Conservation (phyloP, 2,797 vertebrate genomes). For the Mormyrus proboscirostris region DNA sequence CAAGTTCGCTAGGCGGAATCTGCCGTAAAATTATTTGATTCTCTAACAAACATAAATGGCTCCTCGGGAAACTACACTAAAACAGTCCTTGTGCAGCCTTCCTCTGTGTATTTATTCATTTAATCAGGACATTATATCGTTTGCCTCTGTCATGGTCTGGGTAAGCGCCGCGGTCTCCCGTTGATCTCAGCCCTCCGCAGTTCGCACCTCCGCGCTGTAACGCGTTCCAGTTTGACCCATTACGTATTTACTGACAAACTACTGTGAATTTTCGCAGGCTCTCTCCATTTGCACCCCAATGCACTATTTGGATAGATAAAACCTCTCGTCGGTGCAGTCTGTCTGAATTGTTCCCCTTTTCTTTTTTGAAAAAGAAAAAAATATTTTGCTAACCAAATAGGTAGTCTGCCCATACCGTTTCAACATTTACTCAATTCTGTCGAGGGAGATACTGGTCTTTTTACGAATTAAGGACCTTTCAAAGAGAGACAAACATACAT, state of each 20-base stretch:
- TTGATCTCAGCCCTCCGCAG: not conserved
- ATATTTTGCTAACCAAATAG: conserved; percentile 37
- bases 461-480: conserved; percentile 8
- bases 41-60: not conserved
- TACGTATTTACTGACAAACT: conserved; percentile 64
- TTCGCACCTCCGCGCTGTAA: conserved; percentile 22
- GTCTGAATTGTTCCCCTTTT: conserved; percentile 41
- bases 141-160: not conserved
- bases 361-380: conserved; percentile 27
- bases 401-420: conserved; percentile 15
- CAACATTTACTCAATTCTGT: conserved; percentile 31
- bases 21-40: conserved; percentile 2
- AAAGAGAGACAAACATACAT: conserved; percentile 31
- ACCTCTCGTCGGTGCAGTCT: conserved; percentile 55
- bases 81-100: not conserved
- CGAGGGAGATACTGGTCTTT: conserved; percentile 27
- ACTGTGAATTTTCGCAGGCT: conserved; percentile 74
- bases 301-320: conserved; percentile 61
- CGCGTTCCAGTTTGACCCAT: conserved; percentile 50
- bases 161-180: not conserved
- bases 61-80: not conserved
- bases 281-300: conserved; percentile 60
- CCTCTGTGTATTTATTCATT: not conserved
- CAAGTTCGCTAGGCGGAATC: not conserved
- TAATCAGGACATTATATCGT: not conserved